Percentiles rank a stretch among this genome's conserved stretches.
phyloP scores from a whole-genome alignment of 1,140 invertebrate genomes.

The Drosophila mojavensis region DNA sequence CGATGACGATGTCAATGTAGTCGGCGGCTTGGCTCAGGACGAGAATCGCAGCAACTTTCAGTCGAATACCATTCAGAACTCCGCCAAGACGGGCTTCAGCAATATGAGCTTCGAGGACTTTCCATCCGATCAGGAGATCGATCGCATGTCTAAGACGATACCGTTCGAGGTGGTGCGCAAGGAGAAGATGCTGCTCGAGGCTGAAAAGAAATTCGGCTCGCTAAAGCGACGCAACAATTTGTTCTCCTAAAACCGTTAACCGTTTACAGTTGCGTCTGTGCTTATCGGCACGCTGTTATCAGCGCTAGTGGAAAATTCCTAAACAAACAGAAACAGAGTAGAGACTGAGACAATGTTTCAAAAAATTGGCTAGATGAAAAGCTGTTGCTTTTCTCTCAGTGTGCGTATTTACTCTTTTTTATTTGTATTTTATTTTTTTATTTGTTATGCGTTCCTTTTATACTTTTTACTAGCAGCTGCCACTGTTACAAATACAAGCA shows the following conservation, averaged over 20 bases:
- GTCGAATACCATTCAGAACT: constrained; percentile 81
- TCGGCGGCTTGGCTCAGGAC: constrained; percentile 33
- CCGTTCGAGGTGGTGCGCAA: constrained; percentile 88
- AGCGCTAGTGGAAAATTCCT: constrained; percentile 17
- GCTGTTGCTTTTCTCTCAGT: constrained; percentile 17
- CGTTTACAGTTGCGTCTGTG: constrained; percentile 3
- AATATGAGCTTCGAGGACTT: constrained; percentile 93
- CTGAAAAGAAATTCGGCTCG: constrained; percentile 87
- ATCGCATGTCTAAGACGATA: constrained; percentile 83
- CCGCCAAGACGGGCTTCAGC: constrained; percentile 87
- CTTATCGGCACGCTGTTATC: constrained; percentile 12
- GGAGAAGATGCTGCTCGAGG: constrained; percentile 85
- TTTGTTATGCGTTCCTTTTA: constrained; percentile 15
- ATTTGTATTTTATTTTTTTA: neutral
- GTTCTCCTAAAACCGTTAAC: constrained; percentile 85
- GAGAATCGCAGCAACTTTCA: constrained; percentile 66
- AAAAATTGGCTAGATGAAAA: constrained; percentile 7
- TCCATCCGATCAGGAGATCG: constrained; percentile 87
- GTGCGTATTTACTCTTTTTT: constrained; percentile 7
- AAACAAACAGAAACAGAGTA: constrained; percentile 10
- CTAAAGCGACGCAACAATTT: constrained; percentile 88
- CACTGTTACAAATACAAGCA: constrained; percentile 21
- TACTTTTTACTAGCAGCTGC: constrained; percentile 25
- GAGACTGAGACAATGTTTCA: constrained; percentile 19
- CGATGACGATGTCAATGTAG: constrained; percentile 62